Evolutionary conservation across 2,888 invertebrate species (phyloP), one percentile per base, ranked within the genome.

Genomic region (Magallana nippona): DNA sequence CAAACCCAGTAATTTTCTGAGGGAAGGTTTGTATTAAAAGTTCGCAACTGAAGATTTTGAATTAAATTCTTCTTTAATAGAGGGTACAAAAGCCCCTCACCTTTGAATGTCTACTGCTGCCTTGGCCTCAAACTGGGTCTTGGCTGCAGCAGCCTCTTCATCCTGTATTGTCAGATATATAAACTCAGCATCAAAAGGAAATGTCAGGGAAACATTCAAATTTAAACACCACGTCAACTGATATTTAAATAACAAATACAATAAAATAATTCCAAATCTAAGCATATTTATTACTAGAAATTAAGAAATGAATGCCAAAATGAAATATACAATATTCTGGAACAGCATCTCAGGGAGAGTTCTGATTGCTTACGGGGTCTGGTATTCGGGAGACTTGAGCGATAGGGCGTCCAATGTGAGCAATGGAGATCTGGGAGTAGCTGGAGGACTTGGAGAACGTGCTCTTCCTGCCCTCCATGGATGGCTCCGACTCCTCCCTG

Each of bases 31-130:
- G 5, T 44, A 44, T 44, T 44, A 8, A 44, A 44, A 44, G 44
- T 44, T 44, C 0, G 44, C 44, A 44, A 44, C 44, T 44, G 44
- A 44, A 3, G 44, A 44, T 44, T 44, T 44, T 44, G 44, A 44
- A 63, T 27, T 3, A 27, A 27, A 32, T 32, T 71, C 71, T 71
- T 22, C 71, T 27, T 13, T 71, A 27, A 71, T 15, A 19, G 22
- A 27, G 19, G 19, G 55, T 19, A 78, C 8, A 19, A 22, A 15
- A 60, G 8, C 60, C 11, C 10, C 19, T 56, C 82, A 91, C 89
- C 92, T 88, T 83, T 92, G 92, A 79, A 92, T 92, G 78, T 92
- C 92, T 10, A 92, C 92, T n/a, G 91, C 92, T 63, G 92, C 92
- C 79, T 91, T 89, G 13, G 91, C 93, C 78, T 93, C 90, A 86